Percentiles rank a stretch among this genome's conserved stretches.
phyloP scores from a whole-genome alignment of 2,113 vertebrate species.

The Athene noctua region DNA sequence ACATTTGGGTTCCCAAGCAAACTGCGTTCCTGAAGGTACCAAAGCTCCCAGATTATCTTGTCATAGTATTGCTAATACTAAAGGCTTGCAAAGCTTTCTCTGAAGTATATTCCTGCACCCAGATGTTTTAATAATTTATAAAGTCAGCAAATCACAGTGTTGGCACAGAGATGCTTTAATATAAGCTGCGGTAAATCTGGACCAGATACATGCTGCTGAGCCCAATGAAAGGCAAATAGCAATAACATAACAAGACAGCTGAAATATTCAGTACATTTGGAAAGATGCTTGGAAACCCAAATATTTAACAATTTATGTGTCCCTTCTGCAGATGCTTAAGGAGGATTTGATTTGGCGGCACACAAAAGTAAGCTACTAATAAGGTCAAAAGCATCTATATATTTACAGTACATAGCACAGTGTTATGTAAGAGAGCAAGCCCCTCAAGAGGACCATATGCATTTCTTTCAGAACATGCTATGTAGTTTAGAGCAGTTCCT shows the following conservation, averaged over 20 bases:
- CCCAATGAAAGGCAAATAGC: not conserved
- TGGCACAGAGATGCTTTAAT: conserved; percentile 12
- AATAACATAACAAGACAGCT: not conserved
- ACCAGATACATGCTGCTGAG: not conserved
- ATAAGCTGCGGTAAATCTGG: conserved; percentile 14
- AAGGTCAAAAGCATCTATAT: not conserved
- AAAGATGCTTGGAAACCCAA: conserved; percentile 11
- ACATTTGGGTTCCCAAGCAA: not conserved
- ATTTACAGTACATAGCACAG: not conserved
- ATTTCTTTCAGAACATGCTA: not conserved
- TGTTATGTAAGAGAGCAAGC: not conserved
- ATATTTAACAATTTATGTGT: conserved; percentile 21
- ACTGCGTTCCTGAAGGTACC: not conserved
- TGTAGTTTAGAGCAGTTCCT: not conserved
- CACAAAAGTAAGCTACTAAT: not conserved
- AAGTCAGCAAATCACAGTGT: not conserved
- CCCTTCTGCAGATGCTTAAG: not conserved
- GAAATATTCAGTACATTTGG: conserved; percentile 31
- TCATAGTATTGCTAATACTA: not conserved
- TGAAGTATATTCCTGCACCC: not conserved
- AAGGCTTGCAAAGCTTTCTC: not conserved
- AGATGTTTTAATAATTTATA: conserved; percentile 51
- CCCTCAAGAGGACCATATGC: not conserved
- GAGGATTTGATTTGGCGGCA: not conserved
- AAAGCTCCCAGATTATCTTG: not conserved